Base-by-base conservation (phyloP, 2,797 vertebrate genomes). In the Myripristis murdjan region DNA sequence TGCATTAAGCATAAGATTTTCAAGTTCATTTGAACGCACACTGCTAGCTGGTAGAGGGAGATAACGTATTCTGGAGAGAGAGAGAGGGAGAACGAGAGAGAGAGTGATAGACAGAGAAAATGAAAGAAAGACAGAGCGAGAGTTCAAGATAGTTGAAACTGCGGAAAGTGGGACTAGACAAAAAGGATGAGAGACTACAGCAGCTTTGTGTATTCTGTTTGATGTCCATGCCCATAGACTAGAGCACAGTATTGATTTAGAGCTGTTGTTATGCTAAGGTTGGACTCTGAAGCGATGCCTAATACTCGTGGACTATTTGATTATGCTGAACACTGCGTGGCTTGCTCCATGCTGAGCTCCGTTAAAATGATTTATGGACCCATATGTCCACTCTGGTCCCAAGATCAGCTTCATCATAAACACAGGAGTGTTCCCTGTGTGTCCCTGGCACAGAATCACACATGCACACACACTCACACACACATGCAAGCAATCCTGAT, bases 281-380 rank as follows among this genome's bases (percentile, higher is more conserved):
- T 56, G 28, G 70, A 20, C 53, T 59, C 44, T 24, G 47, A 63
- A 78, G 79, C 73, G 73, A 75, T 70, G 76, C 73, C 62, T 44
- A 67, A 73, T 72, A 77, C 61, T 73, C 59, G 53, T 51, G 66
- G 46, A 77, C 54, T 63, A 77, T 87, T 83, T 83, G 70, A 91
- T 88, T 79, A 87, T 82, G 55, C 60, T 74, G 76, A 79, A 62
- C 57, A 71, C 70, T 52, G 57, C 75, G 64, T 52, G 70, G 66
- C 70, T 70, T 52, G 67, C 53, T 80, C 73, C 71, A 48, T 24
- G 69, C 58, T 20, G 48, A 47, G 73, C 61, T 69, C 49, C 18
- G n/a, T 85, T 85, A 77, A 76, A 65, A 79, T 84, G 59, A 92
- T 89, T 89, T 79, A 92, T 88, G 74, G 20, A 61, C 18, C 70